These are phyloP conservation scores for Albula glossodonta DNA, from an alignment of 2,113 vertebrate species.

Conservation along the genomic window DNA sequence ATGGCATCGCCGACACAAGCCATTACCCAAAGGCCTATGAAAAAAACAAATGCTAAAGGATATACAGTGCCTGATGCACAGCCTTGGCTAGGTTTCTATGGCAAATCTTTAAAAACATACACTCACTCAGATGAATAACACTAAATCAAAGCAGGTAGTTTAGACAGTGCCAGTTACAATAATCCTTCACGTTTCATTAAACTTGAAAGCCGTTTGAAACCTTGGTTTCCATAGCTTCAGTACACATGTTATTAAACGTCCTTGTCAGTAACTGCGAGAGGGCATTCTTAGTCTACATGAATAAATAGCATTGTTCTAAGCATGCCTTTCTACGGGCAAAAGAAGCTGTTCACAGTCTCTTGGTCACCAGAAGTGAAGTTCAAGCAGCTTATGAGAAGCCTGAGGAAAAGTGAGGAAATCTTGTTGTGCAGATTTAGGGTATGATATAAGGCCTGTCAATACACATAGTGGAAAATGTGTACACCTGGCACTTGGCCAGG, in stretches of 20 bases:
- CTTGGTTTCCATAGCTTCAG: background rate
- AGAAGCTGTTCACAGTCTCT: background rate
- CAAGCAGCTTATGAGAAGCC: background rate
- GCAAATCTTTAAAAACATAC: background rate
- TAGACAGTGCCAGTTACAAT: background rate
- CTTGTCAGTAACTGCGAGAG: background rate
- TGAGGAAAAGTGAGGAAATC: background rate
- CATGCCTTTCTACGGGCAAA: background rate
- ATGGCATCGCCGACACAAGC: background rate
- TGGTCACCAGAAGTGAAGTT: background rate
- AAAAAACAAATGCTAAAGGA: background rate
- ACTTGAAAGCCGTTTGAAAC: background rate
- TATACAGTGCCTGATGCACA: background rate
- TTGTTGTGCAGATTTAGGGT: background rate
- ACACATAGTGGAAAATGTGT: background rate
- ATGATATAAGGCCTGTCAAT: background rate
- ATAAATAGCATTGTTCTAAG: constrained; percentile 5
- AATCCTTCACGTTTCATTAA: background rate
- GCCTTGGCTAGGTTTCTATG: background rate
- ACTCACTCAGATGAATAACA: too few relatives aligned
- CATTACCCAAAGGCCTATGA: background rate
- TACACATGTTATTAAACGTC: background rate
- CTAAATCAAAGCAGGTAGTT: too few relatives aligned
- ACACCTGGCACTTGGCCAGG: background rate
- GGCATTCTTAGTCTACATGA: background rate